Conservation (phyloP, 2,888 invertebrate species). For the Cephus pygmeus region DNA sequence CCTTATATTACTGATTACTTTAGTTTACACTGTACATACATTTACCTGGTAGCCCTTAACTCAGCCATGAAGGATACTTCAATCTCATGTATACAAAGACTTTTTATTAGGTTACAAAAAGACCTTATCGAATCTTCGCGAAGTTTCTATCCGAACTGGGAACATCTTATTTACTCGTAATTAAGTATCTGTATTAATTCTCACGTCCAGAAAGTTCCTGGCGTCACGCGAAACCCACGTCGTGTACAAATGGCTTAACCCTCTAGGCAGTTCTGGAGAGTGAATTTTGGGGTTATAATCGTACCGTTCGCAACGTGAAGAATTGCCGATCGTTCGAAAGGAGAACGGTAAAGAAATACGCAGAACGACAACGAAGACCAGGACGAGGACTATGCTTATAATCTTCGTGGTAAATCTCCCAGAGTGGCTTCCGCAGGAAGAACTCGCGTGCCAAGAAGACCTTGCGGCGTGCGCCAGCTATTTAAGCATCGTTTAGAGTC, state of each 20-base stretch:
- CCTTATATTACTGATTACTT: background rate
- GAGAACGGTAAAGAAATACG: background rate
- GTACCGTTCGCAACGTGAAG: background rate
- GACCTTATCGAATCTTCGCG: background rate
- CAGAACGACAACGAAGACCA: background rate
- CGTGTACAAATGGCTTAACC: background rate
- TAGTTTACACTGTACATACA: background rate
- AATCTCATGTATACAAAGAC: background rate
- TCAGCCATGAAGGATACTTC: background rate
- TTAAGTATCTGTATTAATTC: background rate
- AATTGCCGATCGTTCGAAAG: background rate
- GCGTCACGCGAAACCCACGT: background rate
- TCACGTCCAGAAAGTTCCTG: background rate
- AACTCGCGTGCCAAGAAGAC: constrained; percentile 43
- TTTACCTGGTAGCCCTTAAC: background rate
- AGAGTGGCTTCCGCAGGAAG: constrained; percentile 29
- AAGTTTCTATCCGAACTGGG: background rate
- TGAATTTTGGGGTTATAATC: background rate
- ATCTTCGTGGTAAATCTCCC: constrained; percentile 31
- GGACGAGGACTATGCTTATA: background rate
- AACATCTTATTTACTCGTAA: background rate
- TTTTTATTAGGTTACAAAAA: background rate
- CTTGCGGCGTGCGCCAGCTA: constrained; percentile 37
- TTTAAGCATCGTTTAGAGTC: constrained; percentile 35
- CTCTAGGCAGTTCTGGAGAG: background rate